Conservation (phyloP, 1,140 invertebrate genomes). For the Aleiodes sp. region DNA sequence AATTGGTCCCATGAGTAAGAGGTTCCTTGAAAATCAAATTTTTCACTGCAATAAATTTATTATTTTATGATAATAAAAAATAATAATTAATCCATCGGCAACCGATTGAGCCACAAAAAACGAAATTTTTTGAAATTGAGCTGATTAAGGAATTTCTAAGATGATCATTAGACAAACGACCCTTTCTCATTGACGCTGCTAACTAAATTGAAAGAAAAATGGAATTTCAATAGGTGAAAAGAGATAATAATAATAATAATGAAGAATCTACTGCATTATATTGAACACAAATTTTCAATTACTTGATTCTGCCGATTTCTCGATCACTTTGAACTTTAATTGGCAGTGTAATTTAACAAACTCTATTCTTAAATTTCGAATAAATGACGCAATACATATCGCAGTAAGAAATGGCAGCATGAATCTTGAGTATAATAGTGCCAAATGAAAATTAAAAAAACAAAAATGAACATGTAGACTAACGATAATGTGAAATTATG, state of each 20-base stretch:
- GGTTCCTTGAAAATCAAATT: background rate
- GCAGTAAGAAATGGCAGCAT: conserved; percentile 6
- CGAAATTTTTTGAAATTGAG: conserved; percentile 13
- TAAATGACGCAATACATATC: background rate
- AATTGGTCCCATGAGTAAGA: conserved; percentile 21
- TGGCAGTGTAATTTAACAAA: conserved; percentile 12
- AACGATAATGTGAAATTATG: conserved; percentile 26
- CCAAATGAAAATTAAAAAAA: conserved; percentile 22
- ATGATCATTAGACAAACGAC: background rate
- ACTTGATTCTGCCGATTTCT: background rate
- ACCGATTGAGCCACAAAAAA: conserved; percentile 27
- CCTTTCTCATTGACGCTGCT: background rate
- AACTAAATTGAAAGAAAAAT: background rate
- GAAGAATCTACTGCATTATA: background rate
- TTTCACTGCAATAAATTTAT: background rate
- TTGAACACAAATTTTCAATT: background rate
- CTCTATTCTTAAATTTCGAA: background rate
- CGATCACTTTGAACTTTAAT: background rate
- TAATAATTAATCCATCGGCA: background rate
- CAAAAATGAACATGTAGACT: conserved; percentile 20
- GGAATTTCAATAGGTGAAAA: no score
- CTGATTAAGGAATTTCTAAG: background rate
- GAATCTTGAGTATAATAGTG: background rate
- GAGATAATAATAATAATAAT: background rate
- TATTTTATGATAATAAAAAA: background rate